Conservation (phyloP, 2,113 vertebrate species). For the Lucifuga dentata region DNA sequence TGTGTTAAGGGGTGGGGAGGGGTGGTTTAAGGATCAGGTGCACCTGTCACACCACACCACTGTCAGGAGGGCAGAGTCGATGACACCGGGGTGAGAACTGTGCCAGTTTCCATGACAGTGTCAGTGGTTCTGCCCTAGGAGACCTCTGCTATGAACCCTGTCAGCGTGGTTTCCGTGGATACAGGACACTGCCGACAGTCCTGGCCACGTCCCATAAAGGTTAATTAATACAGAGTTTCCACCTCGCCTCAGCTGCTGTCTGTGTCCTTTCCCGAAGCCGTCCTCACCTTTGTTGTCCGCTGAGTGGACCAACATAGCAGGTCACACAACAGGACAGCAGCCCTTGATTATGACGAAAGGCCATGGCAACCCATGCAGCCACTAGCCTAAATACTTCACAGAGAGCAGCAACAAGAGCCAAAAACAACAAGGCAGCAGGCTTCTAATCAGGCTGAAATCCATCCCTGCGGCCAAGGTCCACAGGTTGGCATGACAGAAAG, state of each 20-base stretch:
- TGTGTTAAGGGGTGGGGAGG: slow-evolving; percentile 32
- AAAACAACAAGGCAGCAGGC: slow-evolving; percentile 55
- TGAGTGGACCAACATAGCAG: slow-evolving; percentile 62
- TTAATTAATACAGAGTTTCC: slow-evolving; percentile 85
- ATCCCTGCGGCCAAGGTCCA: slow-evolving; percentile 49
- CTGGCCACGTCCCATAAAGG: slow-evolving; percentile 78
- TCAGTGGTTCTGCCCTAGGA: slow-evolving; percentile 68
- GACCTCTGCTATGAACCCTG: slow-evolving; percentile 80
- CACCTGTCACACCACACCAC: slow-evolving; percentile 77
- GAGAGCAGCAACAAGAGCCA: slow-evolving; percentile 38
- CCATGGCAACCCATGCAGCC: slow-evolving; percentile 47
- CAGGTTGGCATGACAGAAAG: slow-evolving; percentile 61
- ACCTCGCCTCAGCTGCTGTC: slow-evolving; percentile 70
- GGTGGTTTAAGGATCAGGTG: slow-evolving; percentile 66
- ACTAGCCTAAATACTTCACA: slow-evolving; percentile 63
- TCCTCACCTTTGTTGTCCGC: slow-evolving; percentile 74
- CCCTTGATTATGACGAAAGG: slow-evolving; percentile 68
- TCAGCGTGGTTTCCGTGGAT: slow-evolving; percentile 81
- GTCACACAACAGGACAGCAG: slow-evolving; percentile 71
- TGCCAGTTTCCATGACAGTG: slow-evolving; percentile 80
- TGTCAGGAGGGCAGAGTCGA: slow-evolving; percentile 68
- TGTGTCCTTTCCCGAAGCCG: slow-evolving; percentile 72
- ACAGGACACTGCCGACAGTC: slow-evolving; percentile 77
- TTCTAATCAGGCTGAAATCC: slow-evolving; percentile 63
- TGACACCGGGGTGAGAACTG: slow-evolving; percentile 69